Base-by-base conservation (phyloP, 2,113 vertebrate genomes). In the Ceyx melanurus region DNA sequence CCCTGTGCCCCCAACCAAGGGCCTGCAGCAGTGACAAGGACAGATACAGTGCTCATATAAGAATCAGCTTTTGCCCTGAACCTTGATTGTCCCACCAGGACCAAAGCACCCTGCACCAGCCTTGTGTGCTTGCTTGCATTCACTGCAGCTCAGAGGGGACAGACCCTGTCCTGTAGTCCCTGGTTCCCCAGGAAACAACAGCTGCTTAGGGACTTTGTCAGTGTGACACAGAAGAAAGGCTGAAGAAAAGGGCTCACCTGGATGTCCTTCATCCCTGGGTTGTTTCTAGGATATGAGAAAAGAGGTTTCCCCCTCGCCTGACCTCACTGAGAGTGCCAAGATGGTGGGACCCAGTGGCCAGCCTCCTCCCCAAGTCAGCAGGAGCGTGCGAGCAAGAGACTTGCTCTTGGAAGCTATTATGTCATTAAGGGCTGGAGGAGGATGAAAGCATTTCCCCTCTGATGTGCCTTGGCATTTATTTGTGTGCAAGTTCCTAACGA, bases 341-440 rank as follows among this genome's bases (percentile, higher is more conserved):
- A 6, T 2, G 16, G 54, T 56, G 53, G 73, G 73, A 91, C 6
- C 5, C 40, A 74, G 76, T 0, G 0, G 29, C 23, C 4, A 0
- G 58, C 29, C 58, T 84, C 68, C 71, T 81, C 75, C 79, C 33
- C 73, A 56, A 14, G 72, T 23, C 88, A 83, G 68, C 88, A 77
- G 88, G 68, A 91, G 64, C 0, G 0, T 62, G 74, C 0, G 2
- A 82, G 64, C 19, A 67, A 95, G 85, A 70, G 19, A 37, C 75
- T 4, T 1, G 3, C 72, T 74, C 76, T 83, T 90, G 80, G 86
- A 91, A 94, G 73, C 1, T 20, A 95, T 86, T 88, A 82, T 77
- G 67, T 84, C 88, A 72, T 93, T 75, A 82, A 50, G 74, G 75
- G 82, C 79, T 89, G 91, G 91, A 82, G 57, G 33, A 95, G 31